Evolutionary conservation across 2,113 vertebrate species (phyloP).

Genomic region (Larimichthys crocea): DNA sequence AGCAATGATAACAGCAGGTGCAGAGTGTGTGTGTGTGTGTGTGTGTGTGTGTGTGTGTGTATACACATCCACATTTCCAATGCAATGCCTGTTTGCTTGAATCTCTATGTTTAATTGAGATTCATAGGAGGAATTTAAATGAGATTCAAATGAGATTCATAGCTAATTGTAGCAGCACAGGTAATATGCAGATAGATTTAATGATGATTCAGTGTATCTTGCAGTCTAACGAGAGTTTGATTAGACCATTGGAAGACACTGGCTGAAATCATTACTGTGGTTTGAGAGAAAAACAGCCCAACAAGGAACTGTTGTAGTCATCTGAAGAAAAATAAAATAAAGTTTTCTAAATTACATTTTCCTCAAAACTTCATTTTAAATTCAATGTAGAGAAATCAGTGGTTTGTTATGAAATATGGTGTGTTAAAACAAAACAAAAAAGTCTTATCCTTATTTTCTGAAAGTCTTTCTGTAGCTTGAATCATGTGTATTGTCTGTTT

Average conservation of each 20-base stretch:
- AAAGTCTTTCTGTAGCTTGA: background rate
- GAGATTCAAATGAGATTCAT: conserved; percentile 81
- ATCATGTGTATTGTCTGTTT: background rate
- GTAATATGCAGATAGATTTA: conserved; percentile 79
- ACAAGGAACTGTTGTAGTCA: conserved; percentile 2
- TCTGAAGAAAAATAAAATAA: conserved; percentile 21
- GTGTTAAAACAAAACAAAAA: background rate
- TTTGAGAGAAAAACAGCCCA: conserved; percentile 18
- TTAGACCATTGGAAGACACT: conserved; percentile 66
- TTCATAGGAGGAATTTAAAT: conserved; percentile 78
- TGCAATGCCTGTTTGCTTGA: conserved; percentile 64
- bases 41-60: conserved; percentile 47
- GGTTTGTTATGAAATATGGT: background rate
- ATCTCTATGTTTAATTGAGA: conserved; percentile 76
- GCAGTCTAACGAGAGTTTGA: conserved; percentile 71
- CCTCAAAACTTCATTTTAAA: conserved; percentile 2
- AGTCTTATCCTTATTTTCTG: too few species aligned
- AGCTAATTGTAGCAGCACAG: conserved; percentile 76
- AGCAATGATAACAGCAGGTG: conserved; percentile 78
- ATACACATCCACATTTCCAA: conserved; percentile 20
- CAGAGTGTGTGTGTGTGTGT: conserved; percentile 42
- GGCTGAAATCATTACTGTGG: conserved; percentile 61
- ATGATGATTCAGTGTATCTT: conserved; percentile 78
- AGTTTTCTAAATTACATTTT: background rate
- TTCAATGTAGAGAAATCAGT: background rate